Evolutionary conservation across 2,113 vertebrate species (phyloP).

Genomic region (Zosterops lateralis): DNA sequence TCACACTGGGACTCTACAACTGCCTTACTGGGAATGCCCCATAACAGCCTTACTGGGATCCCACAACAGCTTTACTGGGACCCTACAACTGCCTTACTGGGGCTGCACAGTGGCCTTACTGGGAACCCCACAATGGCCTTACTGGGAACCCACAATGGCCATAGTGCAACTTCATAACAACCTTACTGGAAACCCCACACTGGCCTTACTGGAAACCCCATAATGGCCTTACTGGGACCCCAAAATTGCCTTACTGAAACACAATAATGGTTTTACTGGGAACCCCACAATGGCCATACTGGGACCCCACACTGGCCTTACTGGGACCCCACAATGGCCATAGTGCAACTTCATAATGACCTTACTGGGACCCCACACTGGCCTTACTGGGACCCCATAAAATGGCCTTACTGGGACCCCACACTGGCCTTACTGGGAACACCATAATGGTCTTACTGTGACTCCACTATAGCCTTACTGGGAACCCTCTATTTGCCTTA

Average conservation of each 20-base stretch:
- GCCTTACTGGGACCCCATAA: background rate
- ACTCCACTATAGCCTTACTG: accelerated
- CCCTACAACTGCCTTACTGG: background rate
- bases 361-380: accelerated
- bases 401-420: background rate
- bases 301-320: accelerated
- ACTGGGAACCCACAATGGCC: background rate
- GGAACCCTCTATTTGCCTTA: too few relatives aligned
- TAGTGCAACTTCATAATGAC: accelerated
- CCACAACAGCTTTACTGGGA: background rate
- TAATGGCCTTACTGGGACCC: background rate
- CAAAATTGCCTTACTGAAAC: accelerated
- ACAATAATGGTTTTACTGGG: background rate
- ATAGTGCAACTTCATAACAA: too few relatives aligned
- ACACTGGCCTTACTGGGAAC: background rate
- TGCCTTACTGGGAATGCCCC: background rate
- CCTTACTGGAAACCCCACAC: background rate
- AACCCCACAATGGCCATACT: accelerated
- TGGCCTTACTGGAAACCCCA: background rate
- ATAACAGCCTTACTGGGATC: too few relatives aligned
- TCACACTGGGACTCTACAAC: background rate
- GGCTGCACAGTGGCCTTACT: background rate
- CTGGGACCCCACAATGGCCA: accelerated
- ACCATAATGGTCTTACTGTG: accelerated
- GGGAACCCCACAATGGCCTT: too few relatives aligned